Evolutionary conservation across 2,797 vertebrate genomes (phyloP), one percentile per base, ranked within the genome.

Genomic region (Valencia hispanica): DNA sequence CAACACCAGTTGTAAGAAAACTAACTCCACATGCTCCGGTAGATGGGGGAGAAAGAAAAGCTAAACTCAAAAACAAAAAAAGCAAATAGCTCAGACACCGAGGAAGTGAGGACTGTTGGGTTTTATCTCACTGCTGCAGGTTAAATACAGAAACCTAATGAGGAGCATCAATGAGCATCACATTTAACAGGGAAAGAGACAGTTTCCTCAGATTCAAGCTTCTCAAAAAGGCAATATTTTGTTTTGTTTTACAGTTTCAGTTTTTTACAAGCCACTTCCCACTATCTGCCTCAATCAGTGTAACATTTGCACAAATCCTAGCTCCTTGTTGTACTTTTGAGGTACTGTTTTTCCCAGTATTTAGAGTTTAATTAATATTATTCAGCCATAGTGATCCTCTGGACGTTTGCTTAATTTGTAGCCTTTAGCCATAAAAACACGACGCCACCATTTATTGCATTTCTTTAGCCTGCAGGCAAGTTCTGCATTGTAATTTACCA

Each of bases 71-170:
- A 43, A 43, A 68, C 55, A 61, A 70, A 77, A 77, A 70, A 70
- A 78, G 69, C 68, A 77, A 81, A 77, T 72, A 79, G 74, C 51
- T 73, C 50, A 39, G 11, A 78, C 63, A 75, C 73, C 43, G 68
- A 63, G 70, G 72, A 75, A 66, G n/a, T 55, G 41, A 65, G 74
- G 73, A 81, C 74, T 83, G 72, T 47, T 11, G 47, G 53, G 84
- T 75, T 86, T 86, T 82, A 57, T 78, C 73, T 81, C 69, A 0
- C 73, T 51, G 82, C 79, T 79, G 72, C 82, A 84, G 87, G 87
- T 90, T 88, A 87, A 89, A 88, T 78, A 63, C 72, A 83, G 79
- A 30, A 50, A 25, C 36, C 45, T 70, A 39, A 65, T 70, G 76
- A 71, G 75, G 36, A 82, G 63, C 71, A 55, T 36, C 57, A 79